Evolutionary conservation across 2,113 vertebrate species (phyloP).

Genomic region (Ifrita kowaldi): DNA sequence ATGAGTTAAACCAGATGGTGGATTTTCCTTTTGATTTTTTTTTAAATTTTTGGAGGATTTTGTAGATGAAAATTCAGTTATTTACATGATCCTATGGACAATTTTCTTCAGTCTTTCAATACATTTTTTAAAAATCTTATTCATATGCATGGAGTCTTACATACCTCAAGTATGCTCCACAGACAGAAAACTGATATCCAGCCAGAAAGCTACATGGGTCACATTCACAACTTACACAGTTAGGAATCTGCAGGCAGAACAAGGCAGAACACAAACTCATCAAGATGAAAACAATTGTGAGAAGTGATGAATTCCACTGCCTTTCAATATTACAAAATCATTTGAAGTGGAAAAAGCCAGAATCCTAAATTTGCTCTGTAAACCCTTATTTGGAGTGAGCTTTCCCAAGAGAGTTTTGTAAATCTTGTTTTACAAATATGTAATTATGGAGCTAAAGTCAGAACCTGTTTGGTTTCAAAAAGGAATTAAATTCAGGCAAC

Average conservation of each 20-base stretch:
- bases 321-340: background rate
- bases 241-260: background rate
- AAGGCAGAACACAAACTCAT: background rate
- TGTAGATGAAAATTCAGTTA: background rate
- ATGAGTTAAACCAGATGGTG: background rate
- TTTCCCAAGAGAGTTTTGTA: background rate
- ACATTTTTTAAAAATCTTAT: background rate
- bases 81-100: background rate
- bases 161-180: background rate
- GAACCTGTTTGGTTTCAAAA: background rate
- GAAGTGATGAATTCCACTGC: background rate
- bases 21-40: background rate
- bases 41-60: background rate
- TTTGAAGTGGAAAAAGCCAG: background rate
- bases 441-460: background rate
- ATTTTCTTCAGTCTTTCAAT: background rate
- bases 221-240: background rate
- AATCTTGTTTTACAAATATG: background rate
- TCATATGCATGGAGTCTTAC: background rate
- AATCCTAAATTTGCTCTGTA: background rate
- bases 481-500: background rate
- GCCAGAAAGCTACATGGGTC: background rate
- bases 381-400: background rate
- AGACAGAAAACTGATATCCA: background rate
- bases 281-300: conserved; percentile 1